Evolutionary conservation across 2,113 vertebrate species (phyloP).

Genomic region (Tylochromis polylepis): DNA sequence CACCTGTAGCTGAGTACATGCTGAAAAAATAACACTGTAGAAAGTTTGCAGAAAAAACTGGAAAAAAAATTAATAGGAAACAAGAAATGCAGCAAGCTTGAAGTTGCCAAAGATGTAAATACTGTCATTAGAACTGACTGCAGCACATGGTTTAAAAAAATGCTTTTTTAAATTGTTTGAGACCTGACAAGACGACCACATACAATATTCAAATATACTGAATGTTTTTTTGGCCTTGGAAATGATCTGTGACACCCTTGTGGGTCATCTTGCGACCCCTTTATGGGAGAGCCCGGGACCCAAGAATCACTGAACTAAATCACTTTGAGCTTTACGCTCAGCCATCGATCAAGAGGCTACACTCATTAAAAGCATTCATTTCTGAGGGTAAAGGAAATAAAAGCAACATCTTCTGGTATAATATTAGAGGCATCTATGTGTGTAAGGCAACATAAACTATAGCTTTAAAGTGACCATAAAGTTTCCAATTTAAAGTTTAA

Average conservation of each 20-base stretch:
- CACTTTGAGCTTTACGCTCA: not conserved
- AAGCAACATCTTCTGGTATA: not conserved
- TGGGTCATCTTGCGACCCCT: not conserved
- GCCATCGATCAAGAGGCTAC: not conserved
- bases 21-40: not conserved
- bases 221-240: not conserved
- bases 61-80: not conserved
- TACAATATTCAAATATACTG: not conserved
- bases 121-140: not conserved
- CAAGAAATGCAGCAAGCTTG: not conserved
- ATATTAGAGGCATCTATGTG: not conserved
- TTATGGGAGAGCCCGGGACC: not conserved
- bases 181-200: not conserved
- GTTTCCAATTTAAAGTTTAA: not conserved
- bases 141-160: not conserved
- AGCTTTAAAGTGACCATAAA: not conserved
- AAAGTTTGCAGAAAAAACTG: fast-evolving
- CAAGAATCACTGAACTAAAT: not conserved
- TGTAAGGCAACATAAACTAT: not conserved
- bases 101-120: not conserved
- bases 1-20: not conserved
- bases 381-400: not conserved
- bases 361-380: not conserved
- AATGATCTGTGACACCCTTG: not conserved
- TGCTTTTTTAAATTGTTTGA: not conserved